These are phyloP conservation scores for Macrocentrus cingulum DNA, from an alignment of 1,140 invertebrate genomes.

Conservation along the genomic window DNA sequence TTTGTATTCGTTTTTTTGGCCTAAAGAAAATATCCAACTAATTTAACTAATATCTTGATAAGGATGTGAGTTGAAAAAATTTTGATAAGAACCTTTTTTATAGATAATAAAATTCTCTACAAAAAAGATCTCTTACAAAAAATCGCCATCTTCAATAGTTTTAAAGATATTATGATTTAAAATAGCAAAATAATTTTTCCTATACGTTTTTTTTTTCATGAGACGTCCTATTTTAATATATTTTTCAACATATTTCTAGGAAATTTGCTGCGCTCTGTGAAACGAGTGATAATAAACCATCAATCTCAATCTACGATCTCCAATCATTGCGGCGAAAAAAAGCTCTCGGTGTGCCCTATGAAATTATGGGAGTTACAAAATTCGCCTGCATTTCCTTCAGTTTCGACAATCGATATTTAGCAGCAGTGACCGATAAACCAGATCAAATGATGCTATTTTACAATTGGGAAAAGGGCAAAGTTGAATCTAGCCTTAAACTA, in stretches of 20 bases:
- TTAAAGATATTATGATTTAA: too few relatives aligned
- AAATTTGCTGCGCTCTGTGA: constrained; percentile 62
- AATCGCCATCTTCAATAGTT: too few relatives aligned
- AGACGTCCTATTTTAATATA: too few relatives aligned
- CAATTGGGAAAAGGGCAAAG: constrained; percentile 81
- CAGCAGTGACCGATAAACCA: constrained; percentile 75
- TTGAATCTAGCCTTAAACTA: constrained; percentile 74
- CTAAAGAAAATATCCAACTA: too few relatives aligned
- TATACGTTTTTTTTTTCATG: too few relatives aligned
- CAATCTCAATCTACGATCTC: constrained; percentile 69
- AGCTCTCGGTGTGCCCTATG: constrained; percentile 63
- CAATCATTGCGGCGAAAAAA: constrained; percentile 65
- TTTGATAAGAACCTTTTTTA: too few relatives aligned
- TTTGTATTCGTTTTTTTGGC: too few relatives aligned
- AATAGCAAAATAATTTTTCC: too few relatives aligned
- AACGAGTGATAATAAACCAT: constrained; percentile 59
- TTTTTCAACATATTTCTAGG: constrained; percentile 46
- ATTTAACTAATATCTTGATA: too few relatives aligned
- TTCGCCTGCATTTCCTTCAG: constrained; percentile 77
- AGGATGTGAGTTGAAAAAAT: too few relatives aligned
- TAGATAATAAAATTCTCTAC: too few relatives aligned
- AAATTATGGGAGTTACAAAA: constrained; percentile 53
- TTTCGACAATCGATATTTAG: constrained; percentile 75
- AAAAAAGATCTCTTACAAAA: too few relatives aligned
- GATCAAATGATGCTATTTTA: constrained; percentile 81